A percentile compares a stretch with the other conserved stretches of the same genome.
Evolutionary conservation across 35 echinoderm and acorn worm species (phyloP).

Genomic region (Apostichopus japonicus): DNA sequence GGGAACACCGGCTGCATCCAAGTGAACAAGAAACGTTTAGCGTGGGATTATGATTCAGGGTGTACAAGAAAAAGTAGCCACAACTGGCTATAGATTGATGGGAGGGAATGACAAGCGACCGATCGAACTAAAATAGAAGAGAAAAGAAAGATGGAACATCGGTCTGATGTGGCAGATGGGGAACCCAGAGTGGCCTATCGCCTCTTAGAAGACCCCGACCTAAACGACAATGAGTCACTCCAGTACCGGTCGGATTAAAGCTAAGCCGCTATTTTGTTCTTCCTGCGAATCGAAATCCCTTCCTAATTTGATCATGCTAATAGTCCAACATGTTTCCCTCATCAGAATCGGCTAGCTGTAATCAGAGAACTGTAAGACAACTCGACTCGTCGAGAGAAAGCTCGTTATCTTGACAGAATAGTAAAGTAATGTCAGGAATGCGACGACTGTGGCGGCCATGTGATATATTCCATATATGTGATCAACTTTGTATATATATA

Average conservation of each 20-base stretch:
- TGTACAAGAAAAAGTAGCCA: not conserved
- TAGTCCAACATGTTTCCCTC: not conserved
- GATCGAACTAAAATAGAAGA: no score
- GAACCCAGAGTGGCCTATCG: not conserved
- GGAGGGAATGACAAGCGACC: not conserved
- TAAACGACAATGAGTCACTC: not conserved
- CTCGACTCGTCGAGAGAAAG: not conserved
- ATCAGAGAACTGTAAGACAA: not conserved
- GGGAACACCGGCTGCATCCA: not conserved
- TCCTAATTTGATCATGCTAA: slow-evolving; percentile 2
- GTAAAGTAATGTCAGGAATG: not conserved
- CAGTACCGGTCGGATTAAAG: not conserved
- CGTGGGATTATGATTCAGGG: no score
- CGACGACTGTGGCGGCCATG: not conserved
- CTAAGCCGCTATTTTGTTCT: not conserved
- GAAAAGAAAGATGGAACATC: no score
- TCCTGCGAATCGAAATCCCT: not conserved
- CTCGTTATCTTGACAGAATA: not conserved
- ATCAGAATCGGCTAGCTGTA: not conserved
- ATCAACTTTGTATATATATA: no score
- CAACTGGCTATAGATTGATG: not conserved
- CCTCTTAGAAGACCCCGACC: not conserved
- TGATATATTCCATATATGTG: no score
- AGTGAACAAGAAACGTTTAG: no score
- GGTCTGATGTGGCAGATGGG: not conserved